Conservation (phyloP, 92 coral and sea anemone genomes). For the Plumapathes pennacea region DNA sequence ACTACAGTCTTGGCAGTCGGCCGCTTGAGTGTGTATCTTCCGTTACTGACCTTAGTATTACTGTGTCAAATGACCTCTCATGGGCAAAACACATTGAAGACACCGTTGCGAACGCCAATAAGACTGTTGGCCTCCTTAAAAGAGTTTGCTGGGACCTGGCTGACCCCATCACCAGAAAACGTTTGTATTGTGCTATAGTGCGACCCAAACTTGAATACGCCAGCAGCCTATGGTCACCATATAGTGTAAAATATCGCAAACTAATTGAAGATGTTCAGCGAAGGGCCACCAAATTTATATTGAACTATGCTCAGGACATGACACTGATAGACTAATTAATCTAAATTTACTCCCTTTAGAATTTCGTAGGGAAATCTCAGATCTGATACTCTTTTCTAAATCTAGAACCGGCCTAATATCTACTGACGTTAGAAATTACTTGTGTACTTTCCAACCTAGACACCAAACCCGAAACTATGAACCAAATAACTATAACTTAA, state of each 20-base stretch:
- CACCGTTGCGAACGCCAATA: constrained; percentile 12
- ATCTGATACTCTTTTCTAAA: too few species aligned
- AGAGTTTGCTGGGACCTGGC: constrained; percentile 21
- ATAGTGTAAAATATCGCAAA: constrained; percentile 31
- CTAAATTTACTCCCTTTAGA: too few species aligned
- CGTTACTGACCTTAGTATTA: too few species aligned
- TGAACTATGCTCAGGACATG: constrained; percentile 9
- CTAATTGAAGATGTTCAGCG: constrained; percentile 26
- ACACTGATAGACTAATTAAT: constrained; percentile 2
- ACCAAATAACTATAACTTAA: too few species aligned
- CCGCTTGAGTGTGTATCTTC: constrained; percentile 9
- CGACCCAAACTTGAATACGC: constrained; percentile 24
- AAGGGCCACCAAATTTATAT: constrained; percentile 17
- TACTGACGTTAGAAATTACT: too few species aligned
- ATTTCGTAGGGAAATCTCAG: too few species aligned
- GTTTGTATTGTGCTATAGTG: constrained; percentile 32
- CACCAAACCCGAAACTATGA: too few species aligned
- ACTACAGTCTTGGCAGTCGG: constrained; percentile 17
- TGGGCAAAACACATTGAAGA: constrained; percentile 23
- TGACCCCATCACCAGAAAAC: constrained; percentile 17
- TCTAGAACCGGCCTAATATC: too few species aligned
- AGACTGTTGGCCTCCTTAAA: constrained; percentile 7
- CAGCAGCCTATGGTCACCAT: constrained; percentile 35
- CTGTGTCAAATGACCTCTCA: too few species aligned
- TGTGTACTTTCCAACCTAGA: too few species aligned